Conservation (phyloP, 2,888 invertebrate species). For the Drosophila rubida region DNA sequence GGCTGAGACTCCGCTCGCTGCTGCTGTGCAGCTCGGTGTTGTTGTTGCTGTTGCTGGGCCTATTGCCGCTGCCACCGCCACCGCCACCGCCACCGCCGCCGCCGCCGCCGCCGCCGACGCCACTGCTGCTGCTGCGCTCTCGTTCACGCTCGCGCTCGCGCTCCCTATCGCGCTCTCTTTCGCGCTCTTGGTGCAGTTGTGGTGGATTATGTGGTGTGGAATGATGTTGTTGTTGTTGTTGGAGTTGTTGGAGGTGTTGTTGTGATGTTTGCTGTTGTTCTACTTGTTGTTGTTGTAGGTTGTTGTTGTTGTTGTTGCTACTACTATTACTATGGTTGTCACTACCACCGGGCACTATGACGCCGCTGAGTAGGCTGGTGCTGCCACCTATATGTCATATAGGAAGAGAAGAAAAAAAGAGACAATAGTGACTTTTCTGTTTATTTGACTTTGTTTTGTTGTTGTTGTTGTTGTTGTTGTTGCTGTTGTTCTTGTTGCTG, state of each 20-base stretch:
- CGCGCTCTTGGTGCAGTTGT: conserved; percentile 66
- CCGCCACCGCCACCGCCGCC: background rate
- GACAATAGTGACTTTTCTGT: conserved; percentile 86
- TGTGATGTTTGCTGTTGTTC: conserved; percentile 74
- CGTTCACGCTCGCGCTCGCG: conserved; percentile 39
- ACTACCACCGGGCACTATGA: conserved; percentile 85
- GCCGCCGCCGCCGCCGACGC: conserved; percentile 43
- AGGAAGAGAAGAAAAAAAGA: conserved; percentile 86
- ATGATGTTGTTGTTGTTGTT: conserved; percentile 66
- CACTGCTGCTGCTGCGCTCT: conserved; percentile 50
- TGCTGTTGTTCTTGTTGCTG: conserved; percentile 12
- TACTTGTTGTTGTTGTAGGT: conserved; percentile 80
- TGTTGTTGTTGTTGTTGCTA: conserved; percentile 80
- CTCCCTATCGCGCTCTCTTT: conserved; percentile 62
- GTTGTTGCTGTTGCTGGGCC: conserved; percentile 32
- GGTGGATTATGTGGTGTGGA: conserved; percentile 71
- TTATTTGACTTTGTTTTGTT: conserved; percentile 75
- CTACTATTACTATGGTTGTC: conserved; percentile 82
- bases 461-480: conserved; percentile 45
- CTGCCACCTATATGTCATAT: conserved; percentile 85
- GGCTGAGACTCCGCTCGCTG: conserved; percentile 67
- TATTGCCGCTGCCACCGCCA: conserved; percentile 5
- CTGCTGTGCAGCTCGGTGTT: conserved; percentile 62
- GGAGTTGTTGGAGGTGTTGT: conserved; percentile 63
- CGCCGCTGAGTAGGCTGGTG: conserved; percentile 85